Base-by-base conservation (phyloP, 2,888 invertebrate species). In the Rhagium mordax region DNA sequence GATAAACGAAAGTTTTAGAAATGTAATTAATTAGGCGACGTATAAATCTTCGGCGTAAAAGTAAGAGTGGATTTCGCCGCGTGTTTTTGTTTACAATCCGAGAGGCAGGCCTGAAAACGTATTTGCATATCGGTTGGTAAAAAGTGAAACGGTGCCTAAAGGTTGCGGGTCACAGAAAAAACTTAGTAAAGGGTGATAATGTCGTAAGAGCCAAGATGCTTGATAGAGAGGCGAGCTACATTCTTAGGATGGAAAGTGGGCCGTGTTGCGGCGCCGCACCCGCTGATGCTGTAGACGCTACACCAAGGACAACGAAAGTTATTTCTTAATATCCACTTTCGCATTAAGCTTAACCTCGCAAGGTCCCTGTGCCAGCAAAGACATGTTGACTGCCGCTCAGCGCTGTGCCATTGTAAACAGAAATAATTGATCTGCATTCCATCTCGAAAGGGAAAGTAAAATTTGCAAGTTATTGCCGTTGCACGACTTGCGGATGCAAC, bases 281-380 rank as follows among this genome's bases (percentile, higher is more conserved):
- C 70, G 70, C 70, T 29, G 62, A 57, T 49, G 71, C 71, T 48
- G 78, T 79, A 77, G 78, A 80, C 81, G 78, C 80, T 81, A 82
- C 82, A 78, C 81, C 83, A 85, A 85, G 85, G 85, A 85, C 86
- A 83, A 85, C 81, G 85, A 85, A 86, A 85, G 85, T 85, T 82
- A 84, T 84, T 84, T 84, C 82, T 84, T 79, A 81, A 84, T 80
- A 74, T 67, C 79, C 76, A 84, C 85, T 85, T 85, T 85, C 85
- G 84, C 84, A 80, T 82, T 78, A 80, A 81, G 78, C 75, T 77
- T 82, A 82, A 83, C 80, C 82, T 79, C 79, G 74, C 83, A 83
- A 84, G 82, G 81, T 80, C 81, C 73, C 68, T 74, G 69, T 61
- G 33, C 65, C 70, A 33, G 69, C 68, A 57, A 18, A 15, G 49